phyloP scores from a whole-genome alignment of 2,113 vertebrate genomes.

The Mormyrus lacerda region DNA sequence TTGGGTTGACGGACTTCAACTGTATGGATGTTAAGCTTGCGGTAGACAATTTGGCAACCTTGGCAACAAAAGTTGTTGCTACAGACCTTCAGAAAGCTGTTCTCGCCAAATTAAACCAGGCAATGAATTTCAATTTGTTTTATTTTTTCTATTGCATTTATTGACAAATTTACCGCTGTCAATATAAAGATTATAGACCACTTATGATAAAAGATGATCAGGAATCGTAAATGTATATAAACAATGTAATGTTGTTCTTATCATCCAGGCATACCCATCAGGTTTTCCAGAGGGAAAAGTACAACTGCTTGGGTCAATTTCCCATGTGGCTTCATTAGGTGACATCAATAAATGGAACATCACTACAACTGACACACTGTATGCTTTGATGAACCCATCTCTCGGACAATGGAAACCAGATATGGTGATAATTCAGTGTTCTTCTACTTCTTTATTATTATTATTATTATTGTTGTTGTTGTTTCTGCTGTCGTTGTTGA shows the following conservation, averaged over 20 bases:
- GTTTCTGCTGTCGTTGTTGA: neutral
- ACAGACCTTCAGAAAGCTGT: constrained; percentile 18
- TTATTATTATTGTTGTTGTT: neutral
- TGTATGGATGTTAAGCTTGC: constrained; percentile 26
- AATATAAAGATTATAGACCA: neutral
- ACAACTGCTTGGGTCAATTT: constrained; percentile 26
- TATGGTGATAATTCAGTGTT: constrained; percentile 15
- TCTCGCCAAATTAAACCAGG: constrained; percentile 35
- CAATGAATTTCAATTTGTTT: neutral
- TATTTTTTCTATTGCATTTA: neutral
- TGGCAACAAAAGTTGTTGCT: constrained; percentile 34
- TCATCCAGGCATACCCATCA: constrained; percentile 24
- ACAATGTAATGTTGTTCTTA: constrained; percentile 1
- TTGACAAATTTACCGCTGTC: neutral
- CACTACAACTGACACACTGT: constrained; percentile 32
- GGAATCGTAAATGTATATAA: neutral
- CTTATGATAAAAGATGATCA: neutral
- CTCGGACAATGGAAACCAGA: constrained; percentile 34
- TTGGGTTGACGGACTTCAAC: constrained; percentile 19
- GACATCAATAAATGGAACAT: constrained; percentile 41
- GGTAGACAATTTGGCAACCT: constrained; percentile 28
- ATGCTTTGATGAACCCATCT: constrained; percentile 28
- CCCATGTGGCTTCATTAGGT: constrained; percentile 24
- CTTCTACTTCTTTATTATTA: neutral
- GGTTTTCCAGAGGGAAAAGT: constrained; percentile 32